Base-by-base conservation (phyloP, 2,888 invertebrate species). In the Cryptophagus acutangulus region DNA sequence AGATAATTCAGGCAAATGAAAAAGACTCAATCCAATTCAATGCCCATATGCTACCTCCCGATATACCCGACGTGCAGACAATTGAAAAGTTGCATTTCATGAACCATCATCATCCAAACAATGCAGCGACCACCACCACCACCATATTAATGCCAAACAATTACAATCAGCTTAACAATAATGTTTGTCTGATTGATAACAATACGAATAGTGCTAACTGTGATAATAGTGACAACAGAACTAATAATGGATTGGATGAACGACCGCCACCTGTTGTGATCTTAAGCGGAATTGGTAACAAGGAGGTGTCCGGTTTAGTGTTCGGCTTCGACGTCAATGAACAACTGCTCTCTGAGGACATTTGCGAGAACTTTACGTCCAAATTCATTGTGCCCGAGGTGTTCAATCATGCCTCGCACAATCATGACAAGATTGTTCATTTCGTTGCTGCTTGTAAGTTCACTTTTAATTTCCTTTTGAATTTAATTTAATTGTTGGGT, bases 321-420 rank as follows among this genome's bases (percentile, higher is more conserved):
- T 90, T 90, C 67, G 87, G 87, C 9, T 86, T 86, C 69, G 86
- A 84, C 62, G 72, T 86, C 44, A 84, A 86, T 69, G 82, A 84
- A 67, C 80, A 82, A 64, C 72, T 86, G 57, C 70, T 85, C 57
- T 72, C 74, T n/a, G 65, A 65, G 34, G 66, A 65, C 41, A 48
- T 59, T 13, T 71, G 69, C 46, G 71, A 73, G 48, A 68, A 71
- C 47, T 73, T 74, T 49, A 63, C 69, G 6, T 63, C 70, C 33
- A 59, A 71, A 36, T 74, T 66, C 48, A 62, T 71, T 29, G 67
- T 69, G 9, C 74, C 74, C 2, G 64, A 68, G 30, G 62, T 48
- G 54, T 66, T 48, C 55, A 65, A 40, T 40, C 59, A 66, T 5
- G 66, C 71, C 53, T 66, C 71, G 54, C 73, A 74, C 65, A 76